Percentiles rank a stretch among this genome's conserved stretches.
phyloP scores from a whole-genome alignment of 2,797 vertebrate species.

The Sebastiscus albofasciatus region DNA sequence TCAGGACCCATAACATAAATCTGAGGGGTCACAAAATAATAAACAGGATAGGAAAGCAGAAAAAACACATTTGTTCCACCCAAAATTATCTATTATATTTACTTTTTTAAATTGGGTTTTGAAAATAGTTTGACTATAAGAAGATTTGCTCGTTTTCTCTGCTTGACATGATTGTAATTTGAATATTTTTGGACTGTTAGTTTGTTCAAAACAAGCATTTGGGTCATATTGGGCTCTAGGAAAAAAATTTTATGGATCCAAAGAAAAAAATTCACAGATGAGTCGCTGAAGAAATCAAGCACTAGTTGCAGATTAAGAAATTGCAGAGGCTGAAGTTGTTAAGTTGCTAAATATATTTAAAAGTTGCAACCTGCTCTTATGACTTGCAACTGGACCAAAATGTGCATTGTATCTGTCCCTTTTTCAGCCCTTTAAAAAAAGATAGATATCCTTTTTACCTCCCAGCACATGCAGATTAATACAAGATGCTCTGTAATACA shows the following conservation, averaged over 20 bases:
- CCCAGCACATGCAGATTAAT: not conserved
- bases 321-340: not conserved
- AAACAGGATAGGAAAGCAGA: not conserved
- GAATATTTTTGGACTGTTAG: not conserved
- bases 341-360: not conserved
- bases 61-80: not conserved
- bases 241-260: not conserved
- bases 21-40: not conserved
- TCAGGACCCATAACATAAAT: not conserved
- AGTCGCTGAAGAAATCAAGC: not conserved
- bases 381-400: not conserved
- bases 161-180: no score
- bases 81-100: no score
- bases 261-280: not conserved
- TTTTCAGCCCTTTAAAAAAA: not conserved
- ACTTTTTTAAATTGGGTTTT: no score
- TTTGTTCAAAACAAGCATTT: not conserved
- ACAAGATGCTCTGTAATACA: not conserved
- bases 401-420: not conserved
- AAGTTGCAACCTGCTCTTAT: not conserved
- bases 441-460: not conserved
- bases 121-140: no score
- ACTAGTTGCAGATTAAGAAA: not conserved
- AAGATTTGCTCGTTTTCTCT: no score
- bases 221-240: not conserved